Evolutionary conservation across 2,113 vertebrate genomes (phyloP).

Genomic region (Shinisaurus crocodilurus): DNA sequence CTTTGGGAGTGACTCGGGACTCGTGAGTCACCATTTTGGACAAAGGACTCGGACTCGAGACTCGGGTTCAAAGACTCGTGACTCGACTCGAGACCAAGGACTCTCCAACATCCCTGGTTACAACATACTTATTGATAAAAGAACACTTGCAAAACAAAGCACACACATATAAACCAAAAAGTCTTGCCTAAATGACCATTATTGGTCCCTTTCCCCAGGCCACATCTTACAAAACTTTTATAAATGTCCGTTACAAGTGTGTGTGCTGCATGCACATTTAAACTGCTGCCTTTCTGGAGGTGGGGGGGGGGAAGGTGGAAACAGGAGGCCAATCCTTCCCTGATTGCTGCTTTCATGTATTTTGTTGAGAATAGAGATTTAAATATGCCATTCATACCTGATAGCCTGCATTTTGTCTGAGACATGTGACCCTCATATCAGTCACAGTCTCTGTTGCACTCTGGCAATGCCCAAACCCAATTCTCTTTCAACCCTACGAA

Average conservation of each 20-base stretch:
- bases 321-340: not conserved
- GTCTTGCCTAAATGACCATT: not conserved
- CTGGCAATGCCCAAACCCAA: not conserved
- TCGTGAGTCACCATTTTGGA: too few relatives aligned
- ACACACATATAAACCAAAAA: not conserved
- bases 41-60: too few relatives aligned
- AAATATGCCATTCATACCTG: too few relatives aligned
- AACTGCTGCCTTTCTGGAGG: not conserved
- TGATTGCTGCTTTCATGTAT: not conserved
- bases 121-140: not conserved
- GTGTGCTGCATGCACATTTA: not conserved
- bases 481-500: not conserved
- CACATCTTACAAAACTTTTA: not conserved
- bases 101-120: too few relatives aligned
- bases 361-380: not conserved
- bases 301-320: not conserved
- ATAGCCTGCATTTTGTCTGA: not conserved
- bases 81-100: too few relatives aligned
- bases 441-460: not conserved
- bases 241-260: not conserved
- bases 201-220: not conserved
- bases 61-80: too few relatives aligned
- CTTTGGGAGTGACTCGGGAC: too few relatives aligned
- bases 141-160: not conserved
- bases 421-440: not conserved